Base-by-base conservation (phyloP, 2,888 invertebrate genomes). In the Leptothorax acervorum region DNA sequence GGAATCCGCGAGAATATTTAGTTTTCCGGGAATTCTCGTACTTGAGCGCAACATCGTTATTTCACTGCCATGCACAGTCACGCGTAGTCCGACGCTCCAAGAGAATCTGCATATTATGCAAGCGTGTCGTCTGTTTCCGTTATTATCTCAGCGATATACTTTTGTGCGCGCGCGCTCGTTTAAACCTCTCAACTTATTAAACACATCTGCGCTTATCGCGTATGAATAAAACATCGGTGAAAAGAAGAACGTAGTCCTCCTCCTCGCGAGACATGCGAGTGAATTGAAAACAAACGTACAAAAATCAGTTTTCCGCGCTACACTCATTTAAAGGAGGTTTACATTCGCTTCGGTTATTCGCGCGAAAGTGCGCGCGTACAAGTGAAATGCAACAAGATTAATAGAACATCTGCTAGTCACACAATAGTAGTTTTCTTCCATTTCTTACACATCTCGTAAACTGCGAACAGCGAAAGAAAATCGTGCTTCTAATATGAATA, bases 171-270 rank as follows among this genome's bases (percentile, higher is more conserved):
- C 51, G 35, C 28, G 42, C 55, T 15, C 53, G 31, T 68, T 82
- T 68, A 60, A 79, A 82, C 60, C 51, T 79, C 48, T 84, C 68
- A 70, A 57, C 55, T 79, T 79, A 79, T 79, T 79, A 79, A 79
- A 51, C 48, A 51, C 48, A 79, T 79, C 39, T 23, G 23, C 23
- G 71, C 48, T 79, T 51, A 79, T 48, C 71, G 2, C 18, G 28
- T 35, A 79, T 71, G 60, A 79, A 71, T 79, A 79, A 79, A 71
- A 79, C 39, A 79, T 71, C 6, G 18, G 12, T 12, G 9, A 11
- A 48, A 75, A 68, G 63, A 48, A 78, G 68, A 79, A 9, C 28
- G 18, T 68, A 76, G 35, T 31, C 8, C 15, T 23, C 8, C 15
- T 23, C 18, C 12, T 3, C 31, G 8, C 11, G 12, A 35, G 71